Evolutionary conservation across 2,797 vertebrate species (phyloP), one percentile per base, ranked within the genome.

Genomic region (Anas bahamensis): DNA sequence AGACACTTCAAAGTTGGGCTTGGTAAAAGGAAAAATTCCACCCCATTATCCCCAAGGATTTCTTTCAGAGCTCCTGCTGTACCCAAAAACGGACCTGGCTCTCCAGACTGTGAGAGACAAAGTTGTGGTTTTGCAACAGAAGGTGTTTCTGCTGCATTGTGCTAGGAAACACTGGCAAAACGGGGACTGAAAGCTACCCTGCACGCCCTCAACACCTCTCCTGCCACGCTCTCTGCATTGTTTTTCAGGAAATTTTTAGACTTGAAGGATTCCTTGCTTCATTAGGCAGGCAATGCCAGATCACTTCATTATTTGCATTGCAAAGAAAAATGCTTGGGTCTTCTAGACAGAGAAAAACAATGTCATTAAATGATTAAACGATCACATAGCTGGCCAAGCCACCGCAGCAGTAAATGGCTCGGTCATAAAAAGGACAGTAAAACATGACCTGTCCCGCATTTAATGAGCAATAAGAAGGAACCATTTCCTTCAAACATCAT

Each of bases 371-470:
- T 73, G 74, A 85, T 84, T 73, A 94, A 95, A 93, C 46, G 64
- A 89, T 88, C 86, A 82, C 76, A 50, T 15, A 78, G 82, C 82
- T 80, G 69, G 82, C 89, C 74, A 78, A 74, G 79, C 55, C 79
- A 69, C 63, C 1, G 6, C 77, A 1, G 35, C 68, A 88, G 77
- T 88, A 96, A 95, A 95, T 84, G 87, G 64, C 83, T 94, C 46
- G 35, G 73, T 53, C 88, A 83, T 96, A 93, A 97, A 96, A 94
- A 90, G 85, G 83, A 93, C 89, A 76, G 78, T 96, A 93, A 97
- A 97, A 94, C 91, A 78, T 39, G 89, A 93, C 90, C 88, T 87
- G 89, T 89, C 94, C 76, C 44, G 50, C 64, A 73, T 86, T 95
- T 96, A 96, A 95, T 39, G 81, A 96, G 91, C 89, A 94, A 44